Conservation (phyloP, 2,888 invertebrate species). For the Phytoseiulus persimilis region DNA sequence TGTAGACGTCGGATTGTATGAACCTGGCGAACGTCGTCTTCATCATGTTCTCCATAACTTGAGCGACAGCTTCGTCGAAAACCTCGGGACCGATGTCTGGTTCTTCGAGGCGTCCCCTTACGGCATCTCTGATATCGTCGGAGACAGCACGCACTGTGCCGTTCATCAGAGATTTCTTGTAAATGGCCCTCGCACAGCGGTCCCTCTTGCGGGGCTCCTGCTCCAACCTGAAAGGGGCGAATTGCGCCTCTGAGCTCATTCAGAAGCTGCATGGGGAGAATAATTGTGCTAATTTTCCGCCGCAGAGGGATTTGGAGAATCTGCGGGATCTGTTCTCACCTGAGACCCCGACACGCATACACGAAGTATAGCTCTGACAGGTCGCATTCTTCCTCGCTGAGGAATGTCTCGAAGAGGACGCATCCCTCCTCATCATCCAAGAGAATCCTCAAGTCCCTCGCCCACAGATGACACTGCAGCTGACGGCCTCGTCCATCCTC, state of each 20-base stretch:
- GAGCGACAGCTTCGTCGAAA: constrained; percentile 73
- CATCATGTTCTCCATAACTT: constrained; percentile 73
- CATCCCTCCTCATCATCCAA: constrained; percentile 16
- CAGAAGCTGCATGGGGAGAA: too few species aligned
- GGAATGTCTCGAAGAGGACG: constrained; percentile 12
- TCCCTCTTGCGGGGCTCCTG: background rate
- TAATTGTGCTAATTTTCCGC: too few species aligned
- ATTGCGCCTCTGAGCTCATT: too few species aligned
- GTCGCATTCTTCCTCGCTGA: background rate
- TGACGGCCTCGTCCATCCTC: background rate
- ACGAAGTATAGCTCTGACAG: background rate
- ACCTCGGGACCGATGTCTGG: constrained; percentile 61
- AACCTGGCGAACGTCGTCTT: constrained; percentile 84
- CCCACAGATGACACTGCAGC: constrained; percentile 1
- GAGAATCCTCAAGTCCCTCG: background rate
- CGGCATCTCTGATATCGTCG: constrained; percentile 41
- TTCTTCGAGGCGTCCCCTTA: constrained; percentile 11
- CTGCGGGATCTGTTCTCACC: background rate
- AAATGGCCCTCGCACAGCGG: constrained; percentile 36
- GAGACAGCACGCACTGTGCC: constrained; percentile 40
- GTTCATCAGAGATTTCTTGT: constrained; percentile 41
- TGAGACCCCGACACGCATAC: constrained; percentile 16
- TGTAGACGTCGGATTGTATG: constrained; percentile 81
- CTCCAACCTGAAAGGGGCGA: background rate
- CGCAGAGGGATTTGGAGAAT: too few species aligned